phyloP scores from a whole-genome alignment of 2,113 vertebrate genomes.

The Burhinus bistriatus region DNA sequence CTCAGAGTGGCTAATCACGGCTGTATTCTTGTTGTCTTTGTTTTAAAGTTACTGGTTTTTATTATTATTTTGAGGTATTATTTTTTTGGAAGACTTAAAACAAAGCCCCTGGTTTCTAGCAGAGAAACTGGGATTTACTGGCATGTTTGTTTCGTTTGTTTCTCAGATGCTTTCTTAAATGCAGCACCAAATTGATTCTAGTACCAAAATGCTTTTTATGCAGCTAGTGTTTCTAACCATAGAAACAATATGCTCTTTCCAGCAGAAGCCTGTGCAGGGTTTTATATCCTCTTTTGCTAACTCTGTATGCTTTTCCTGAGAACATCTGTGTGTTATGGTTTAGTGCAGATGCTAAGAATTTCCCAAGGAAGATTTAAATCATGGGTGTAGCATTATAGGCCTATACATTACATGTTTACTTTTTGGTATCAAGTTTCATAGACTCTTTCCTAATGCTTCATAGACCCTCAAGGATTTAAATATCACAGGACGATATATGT shows the following conservation, averaged over 20 bases:
- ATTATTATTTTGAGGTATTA: neutral
- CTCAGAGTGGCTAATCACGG: neutral
- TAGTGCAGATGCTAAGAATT: neutral
- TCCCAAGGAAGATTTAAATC: neutral
- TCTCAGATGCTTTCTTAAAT: neutral
- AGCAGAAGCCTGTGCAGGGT: neutral
- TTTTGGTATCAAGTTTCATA: neutral
- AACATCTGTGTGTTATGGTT: no score
- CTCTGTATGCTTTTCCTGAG: neutral
- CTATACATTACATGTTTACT: neutral
- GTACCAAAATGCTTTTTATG: neutral
- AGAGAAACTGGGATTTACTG: neutral
- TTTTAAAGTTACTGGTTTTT: neutral
- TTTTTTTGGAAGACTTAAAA: neutral
- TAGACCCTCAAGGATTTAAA: neutral
- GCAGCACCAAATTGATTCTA: neutral
- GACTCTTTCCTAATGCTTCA: neutral
- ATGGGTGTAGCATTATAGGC: neutral
- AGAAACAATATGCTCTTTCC: fast-evolving
- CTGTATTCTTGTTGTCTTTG: neutral
- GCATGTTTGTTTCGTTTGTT: neutral
- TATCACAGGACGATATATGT: neutral
- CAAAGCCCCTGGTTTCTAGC: neutral
- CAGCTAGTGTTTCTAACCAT: neutral
- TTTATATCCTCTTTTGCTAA: neutral